A percentile compares a stretch with the other conserved stretches of the same genome.
Evolutionary conservation across 2,888 invertebrate genomes (phyloP).

Genomic region (Nomada fucata): DNA sequence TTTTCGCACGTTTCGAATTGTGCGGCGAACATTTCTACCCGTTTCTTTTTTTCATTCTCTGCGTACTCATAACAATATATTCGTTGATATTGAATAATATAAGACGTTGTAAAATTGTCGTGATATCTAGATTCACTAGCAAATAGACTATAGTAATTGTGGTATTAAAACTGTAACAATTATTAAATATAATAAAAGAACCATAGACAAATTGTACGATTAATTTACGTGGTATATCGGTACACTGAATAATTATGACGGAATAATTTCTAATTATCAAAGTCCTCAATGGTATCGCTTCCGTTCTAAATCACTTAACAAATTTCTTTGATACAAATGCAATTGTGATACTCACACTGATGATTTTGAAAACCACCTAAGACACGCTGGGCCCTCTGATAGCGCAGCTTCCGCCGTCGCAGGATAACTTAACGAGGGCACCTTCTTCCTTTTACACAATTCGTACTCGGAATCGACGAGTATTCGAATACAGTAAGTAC

Average conservation of each 20-base stretch:
- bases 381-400: constrained; percentile 89
- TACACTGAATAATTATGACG: no score
- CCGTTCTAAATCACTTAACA: not conserved
- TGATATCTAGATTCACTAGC: not conserved
- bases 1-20: not conserved
- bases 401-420: constrained; percentile 92
- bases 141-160: not conserved
- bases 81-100: no score
- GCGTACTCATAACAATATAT: no score
- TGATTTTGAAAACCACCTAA: constrained; percentile 81
- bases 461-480: constrained; percentile 89
- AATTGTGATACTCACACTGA: constrained; percentile 56
- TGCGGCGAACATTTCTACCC: not conserved
- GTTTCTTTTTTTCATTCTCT: not conserved
- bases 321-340: not conserved
- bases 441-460: constrained; percentile 83
- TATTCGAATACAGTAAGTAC: constrained; percentile 97
- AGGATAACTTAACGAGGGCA: constrained; percentile 91
- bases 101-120: not conserved
- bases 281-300: not conserved
- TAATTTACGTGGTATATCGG: no score
- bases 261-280: no score
- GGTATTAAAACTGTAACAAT: not conserved
- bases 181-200: no score
- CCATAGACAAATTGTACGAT: no score